Conservation (phyloP, 1,140 invertebrate genomes). For the Drosophila eugracilis region DNA sequence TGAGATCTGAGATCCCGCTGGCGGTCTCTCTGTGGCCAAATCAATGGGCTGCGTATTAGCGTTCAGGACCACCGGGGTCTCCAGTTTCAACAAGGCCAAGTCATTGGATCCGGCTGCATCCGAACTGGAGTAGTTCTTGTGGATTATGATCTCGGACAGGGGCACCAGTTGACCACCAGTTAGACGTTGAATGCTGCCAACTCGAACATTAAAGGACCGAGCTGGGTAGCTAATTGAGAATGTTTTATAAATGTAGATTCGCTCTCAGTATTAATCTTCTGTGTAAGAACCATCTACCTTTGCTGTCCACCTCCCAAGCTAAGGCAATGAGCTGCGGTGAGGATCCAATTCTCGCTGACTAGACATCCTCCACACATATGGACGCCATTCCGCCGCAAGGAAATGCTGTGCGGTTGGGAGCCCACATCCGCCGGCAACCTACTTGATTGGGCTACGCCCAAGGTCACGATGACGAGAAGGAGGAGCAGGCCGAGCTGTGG, state of each 20-base stretch:
- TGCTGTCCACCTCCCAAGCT: slow-evolving; percentile 49
- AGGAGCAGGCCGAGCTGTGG: background rate
- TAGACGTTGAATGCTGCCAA: slow-evolving; percentile 72
- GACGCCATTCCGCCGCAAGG: slow-evolving; percentile 55
- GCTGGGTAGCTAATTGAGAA: slow-evolving; percentile 73
- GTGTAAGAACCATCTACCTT: slow-evolving; percentile 48
- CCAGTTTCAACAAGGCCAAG: slow-evolving; percentile 67
- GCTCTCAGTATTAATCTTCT: too few species aligned
- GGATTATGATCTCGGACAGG: slow-evolving; percentile 56
- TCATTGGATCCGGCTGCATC: slow-evolving; percentile 50
- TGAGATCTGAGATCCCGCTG: slow-evolving; percentile 44
- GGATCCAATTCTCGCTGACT: slow-evolving; percentile 22
- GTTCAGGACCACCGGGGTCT: slow-evolving; percentile 46
- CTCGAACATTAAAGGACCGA: slow-evolving; percentile 48
- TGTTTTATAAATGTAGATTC: too few species aligned
- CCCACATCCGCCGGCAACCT: slow-evolving; percentile 45
- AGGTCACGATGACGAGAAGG: background rate
- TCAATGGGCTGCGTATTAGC: slow-evolving; percentile 61
- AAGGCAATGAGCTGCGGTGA: slow-evolving; percentile 76
- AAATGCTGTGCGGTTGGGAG: slow-evolving; percentile 67
- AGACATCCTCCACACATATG: slow-evolving; percentile 63
- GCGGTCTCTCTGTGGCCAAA: slow-evolving; percentile 48
- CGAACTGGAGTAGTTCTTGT: slow-evolving; percentile 37
- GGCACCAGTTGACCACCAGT: slow-evolving; percentile 59
- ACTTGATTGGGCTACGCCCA: background rate